Evolutionary conservation across 2,888 invertebrate species (phyloP).

Genomic region (Tenthredo livida): DNA sequence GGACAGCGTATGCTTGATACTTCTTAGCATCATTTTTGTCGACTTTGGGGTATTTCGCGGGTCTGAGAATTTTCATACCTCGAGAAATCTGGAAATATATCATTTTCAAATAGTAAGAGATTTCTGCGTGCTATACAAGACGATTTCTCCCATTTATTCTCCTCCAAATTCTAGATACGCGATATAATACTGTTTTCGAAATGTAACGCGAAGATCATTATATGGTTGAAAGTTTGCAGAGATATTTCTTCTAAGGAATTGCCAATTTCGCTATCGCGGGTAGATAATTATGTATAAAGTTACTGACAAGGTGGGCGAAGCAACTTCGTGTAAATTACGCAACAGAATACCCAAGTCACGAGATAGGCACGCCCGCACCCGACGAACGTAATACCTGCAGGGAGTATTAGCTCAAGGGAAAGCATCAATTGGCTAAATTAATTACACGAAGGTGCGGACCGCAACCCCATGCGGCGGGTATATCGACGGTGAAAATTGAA

Average conservation of each 20-base stretch:
- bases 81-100: background rate
- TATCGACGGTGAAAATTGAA: conserved; percentile 41
- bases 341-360: conserved; percentile 22
- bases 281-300: background rate
- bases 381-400: conserved; percentile 12
- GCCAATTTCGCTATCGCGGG: background rate
- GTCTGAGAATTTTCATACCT: background rate
- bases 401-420: conserved; percentile 34
- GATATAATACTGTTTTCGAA: too few relatives aligned
- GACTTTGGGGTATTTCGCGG: background rate
- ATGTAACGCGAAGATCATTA: background rate
- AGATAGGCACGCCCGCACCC: conserved; percentile 1
- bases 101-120: background rate
- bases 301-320: background rate
- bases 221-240: background rate
- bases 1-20: conserved; percentile 42
- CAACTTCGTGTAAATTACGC: conserved; percentile 4
- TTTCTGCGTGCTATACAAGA: background rate
- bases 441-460: conserved; percentile 42
- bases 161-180: too few relatives aligned
- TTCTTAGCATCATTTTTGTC: conserved; percentile 30
- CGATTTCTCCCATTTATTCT: background rate
- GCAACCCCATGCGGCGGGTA: background rate
- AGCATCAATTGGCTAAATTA: conserved; percentile 51
- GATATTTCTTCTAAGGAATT: background rate